Percentiles rank a stretch among this genome's conserved stretches.
phyloP scores from a whole-genome alignment of 2,113 vertebrate species.

The Oryzias curvinotus region DNA sequence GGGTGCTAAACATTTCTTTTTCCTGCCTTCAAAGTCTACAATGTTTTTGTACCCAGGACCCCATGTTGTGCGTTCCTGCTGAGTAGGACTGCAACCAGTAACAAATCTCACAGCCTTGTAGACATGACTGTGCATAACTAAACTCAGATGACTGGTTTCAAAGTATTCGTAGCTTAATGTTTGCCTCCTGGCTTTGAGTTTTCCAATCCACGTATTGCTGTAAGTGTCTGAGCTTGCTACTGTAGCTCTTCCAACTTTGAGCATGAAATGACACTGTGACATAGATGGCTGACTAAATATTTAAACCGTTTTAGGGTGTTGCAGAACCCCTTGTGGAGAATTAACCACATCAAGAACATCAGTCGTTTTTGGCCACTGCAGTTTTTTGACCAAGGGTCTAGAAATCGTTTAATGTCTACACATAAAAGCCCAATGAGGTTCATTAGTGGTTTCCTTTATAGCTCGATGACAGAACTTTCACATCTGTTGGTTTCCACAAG shows the following conservation, averaged over 20 bases:
- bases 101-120: neutral
- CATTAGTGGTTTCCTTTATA: no score
- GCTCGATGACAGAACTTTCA: no score
- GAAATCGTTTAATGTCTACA: neutral
- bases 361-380: no score
- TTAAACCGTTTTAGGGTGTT: neutral
- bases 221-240: neutral
- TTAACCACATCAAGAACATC: no score
- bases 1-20: conserved; percentile 10
- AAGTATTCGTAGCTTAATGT: conserved; percentile 1
- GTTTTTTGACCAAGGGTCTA: neutral
- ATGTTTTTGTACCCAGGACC: conserved; percentile 1
- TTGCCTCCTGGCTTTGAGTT: neutral
- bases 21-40: neutral
- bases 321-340: neutral
- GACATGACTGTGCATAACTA: conserved; percentile 8
- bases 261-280: neutral
- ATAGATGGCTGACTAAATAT: neutral
- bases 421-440: neutral
- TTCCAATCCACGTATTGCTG: neutral
- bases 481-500: no score
- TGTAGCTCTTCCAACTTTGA: neutral
- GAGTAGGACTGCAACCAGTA: neutral
- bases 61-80: neutral
- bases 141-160: conserved; percentile 7